Conservation (phyloP, 1,140 invertebrate species). For the Branchinecta lindahli region DNA sequence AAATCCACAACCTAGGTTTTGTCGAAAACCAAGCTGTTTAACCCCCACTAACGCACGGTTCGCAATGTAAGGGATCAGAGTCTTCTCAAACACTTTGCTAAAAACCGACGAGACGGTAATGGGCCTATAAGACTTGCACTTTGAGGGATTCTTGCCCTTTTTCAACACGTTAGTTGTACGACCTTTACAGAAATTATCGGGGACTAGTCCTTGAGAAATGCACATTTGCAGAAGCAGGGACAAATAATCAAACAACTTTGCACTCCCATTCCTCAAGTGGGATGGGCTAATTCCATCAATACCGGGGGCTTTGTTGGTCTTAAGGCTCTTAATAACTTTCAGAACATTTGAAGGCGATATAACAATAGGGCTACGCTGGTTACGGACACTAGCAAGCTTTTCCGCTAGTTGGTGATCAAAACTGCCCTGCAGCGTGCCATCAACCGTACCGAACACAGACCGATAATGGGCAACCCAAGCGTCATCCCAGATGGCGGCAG, state of each 20-base stretch:
- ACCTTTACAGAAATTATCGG: background rate
- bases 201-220: conserved; percentile 5
- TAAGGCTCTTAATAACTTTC: conserved; percentile 4
- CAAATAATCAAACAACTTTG: conserved; percentile 6
- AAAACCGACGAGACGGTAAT: background rate
- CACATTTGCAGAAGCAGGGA: background rate
- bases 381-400: background rate
- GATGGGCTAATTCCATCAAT: background rate
- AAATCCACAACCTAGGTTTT: conserved; percentile 1
- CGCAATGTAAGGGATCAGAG: conserved; percentile 3
- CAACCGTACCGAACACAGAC: no score
- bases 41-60: background rate
- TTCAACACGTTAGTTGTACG: conserved; percentile 1
- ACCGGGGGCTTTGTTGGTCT: background rate
- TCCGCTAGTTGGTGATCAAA: conserved; percentile 8
- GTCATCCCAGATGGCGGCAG: no score
- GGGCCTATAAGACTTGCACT: background rate
- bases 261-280: background rate
- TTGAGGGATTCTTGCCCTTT: conserved; percentile 8
- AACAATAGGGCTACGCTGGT: conserved; percentile 4
- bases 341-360: background rate
- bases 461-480: no score
- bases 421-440: conserved; percentile 7
- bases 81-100: conserved; percentile 8
- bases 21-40: conserved; percentile 1